Evolutionary conservation across 2,888 invertebrate genomes (phyloP), one percentile per base, ranked within the genome.

Genomic region (Deilephila porcellus): DNA sequence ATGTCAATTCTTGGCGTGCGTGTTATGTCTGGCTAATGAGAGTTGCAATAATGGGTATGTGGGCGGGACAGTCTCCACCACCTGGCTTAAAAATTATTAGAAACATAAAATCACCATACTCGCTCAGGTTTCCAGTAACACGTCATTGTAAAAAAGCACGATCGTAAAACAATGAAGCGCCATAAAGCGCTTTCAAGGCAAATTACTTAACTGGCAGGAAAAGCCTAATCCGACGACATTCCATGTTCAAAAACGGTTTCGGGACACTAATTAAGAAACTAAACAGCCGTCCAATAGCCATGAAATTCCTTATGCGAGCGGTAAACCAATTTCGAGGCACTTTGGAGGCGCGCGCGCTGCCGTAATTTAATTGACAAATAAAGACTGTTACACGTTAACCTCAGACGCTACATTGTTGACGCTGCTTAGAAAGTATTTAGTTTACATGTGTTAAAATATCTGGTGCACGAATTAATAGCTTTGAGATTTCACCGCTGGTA

Each of bases 291-390:
- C 88, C 88, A 90, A 93, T 90, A 90, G 88, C 91, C 89, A 92
- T 91, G 91, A 91, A 93, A 93, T 92, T 92, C 91, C 92, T 91
- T 92, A 92, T 90, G 87, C 79, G 83, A 88, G 87, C 89, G 90
- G 88, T 90, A 92, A 93, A 92, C 90, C 88, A 92, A 92, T 93
- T 93, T 88, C 85, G 85, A 87, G 85, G 86, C 90, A 91, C 91
- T 92, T 90, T 88, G 84, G 85, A 83, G 82, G 83, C 85, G 86
- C 86, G 88, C 83, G 87, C 87, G 85, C 85, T 82, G 81, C 85
- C 82, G 85, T 90, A 90, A 90, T 90, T 88, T 90, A 87, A 90
- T 90, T 87, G 89, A 88, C 92, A 93, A 92, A 92, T 90, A 92
- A 90, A 90, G 84, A 85, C 82, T 79, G 79, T 83, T 81, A 84